Conservation (phyloP, 2,113 vertebrate genomes). For the Alethe diademata region DNA sequence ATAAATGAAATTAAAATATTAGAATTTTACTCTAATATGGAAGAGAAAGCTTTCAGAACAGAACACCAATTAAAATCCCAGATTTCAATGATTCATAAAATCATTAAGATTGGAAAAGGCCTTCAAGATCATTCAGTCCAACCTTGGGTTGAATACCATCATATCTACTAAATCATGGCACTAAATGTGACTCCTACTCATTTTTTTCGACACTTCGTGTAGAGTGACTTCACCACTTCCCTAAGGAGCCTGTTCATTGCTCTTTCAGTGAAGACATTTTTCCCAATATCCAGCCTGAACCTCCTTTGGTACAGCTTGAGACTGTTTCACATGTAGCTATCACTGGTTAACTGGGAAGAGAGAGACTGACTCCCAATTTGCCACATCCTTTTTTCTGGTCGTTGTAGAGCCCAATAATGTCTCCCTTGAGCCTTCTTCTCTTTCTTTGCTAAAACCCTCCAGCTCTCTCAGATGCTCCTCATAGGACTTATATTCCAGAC, state of each 20-base stretch:
- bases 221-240: neutral
- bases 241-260: neutral
- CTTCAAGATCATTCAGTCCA: neutral
- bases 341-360: neutral
- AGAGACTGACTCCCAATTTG: rapidly evolving
- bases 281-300: neutral
- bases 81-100: neutral
- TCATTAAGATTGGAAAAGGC: neutral
- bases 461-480: neutral
- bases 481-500: neutral
- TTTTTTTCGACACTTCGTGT: neutral
- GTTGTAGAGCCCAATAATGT: neutral
- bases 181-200: neutral
- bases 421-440: neutral
- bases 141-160: neutral
- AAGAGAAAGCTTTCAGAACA: neutral
- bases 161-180: neutral
- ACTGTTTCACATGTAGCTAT: neutral
- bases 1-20: neutral
- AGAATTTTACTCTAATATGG: neutral
- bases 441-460: neutral
- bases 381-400: no score
- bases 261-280: neutral
- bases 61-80: neutral
- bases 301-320: neutral